Conservation (phyloP, 2,113 vertebrate species). For the Mormyrus lacerda region DNA sequence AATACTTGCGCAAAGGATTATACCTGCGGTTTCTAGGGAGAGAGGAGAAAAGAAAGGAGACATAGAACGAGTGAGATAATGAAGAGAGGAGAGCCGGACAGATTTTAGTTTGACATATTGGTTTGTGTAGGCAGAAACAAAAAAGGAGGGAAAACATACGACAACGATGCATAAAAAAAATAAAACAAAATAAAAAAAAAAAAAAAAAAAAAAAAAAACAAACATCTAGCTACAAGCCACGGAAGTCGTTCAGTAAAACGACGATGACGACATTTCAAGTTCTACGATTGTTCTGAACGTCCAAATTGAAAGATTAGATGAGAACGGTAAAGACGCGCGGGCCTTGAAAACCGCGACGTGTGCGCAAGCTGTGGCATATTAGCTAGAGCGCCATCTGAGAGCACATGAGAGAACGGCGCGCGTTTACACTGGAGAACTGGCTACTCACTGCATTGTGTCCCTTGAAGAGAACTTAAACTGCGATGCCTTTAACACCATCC, state of each 20-base stretch:
- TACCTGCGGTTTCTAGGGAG: constrained; percentile 69
- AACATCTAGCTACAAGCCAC: background rate
- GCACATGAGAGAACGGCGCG: background rate
- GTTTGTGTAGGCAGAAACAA: constrained; percentile 35
- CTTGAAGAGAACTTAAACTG: background rate
- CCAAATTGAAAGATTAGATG: background rate
- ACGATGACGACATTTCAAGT: background rate
- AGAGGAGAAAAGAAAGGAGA: constrained; percentile 59
- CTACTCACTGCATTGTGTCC: background rate
- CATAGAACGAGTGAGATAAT: constrained; percentile 54
- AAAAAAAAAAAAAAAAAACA: background rate
- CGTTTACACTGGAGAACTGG: background rate
- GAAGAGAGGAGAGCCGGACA: constrained; percentile 52
- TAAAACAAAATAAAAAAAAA: background rate
- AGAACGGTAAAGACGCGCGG: background rate
- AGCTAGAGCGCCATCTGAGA: background rate
- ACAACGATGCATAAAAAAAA: background rate
- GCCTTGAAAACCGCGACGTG: background rate
- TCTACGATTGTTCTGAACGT: background rate
- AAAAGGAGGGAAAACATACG: constrained; percentile 45
- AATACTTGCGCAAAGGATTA: constrained; percentile 68
- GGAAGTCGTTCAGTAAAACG: background rate
- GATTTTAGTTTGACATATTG: background rate
- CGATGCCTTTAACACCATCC: background rate
- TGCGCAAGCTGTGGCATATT: background rate